Conservation (phyloP, 2,888 invertebrate species). For the Hetaerina titia region DNA sequence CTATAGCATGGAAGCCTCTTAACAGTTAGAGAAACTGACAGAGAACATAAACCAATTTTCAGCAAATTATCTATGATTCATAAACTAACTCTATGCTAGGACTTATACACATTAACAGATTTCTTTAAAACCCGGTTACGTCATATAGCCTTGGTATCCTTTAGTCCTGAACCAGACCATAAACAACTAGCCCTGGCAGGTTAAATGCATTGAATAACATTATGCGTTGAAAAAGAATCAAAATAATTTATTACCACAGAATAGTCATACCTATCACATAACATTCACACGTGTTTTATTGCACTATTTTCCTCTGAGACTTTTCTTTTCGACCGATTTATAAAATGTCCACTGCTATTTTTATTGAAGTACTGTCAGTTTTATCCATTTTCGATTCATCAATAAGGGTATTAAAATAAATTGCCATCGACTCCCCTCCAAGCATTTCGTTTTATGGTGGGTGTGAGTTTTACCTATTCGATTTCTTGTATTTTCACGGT, state of each 20-base stretch:
- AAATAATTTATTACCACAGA: neutral
- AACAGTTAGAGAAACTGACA: too few species aligned
- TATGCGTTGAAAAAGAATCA: neutral
- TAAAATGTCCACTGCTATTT: neutral
- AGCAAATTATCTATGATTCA: too few species aligned
- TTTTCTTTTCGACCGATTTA: neutral
- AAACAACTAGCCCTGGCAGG: too few species aligned
- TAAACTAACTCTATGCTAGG: too few species aligned
- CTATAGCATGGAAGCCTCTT: too few species aligned
- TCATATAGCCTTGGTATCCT: too few species aligned
- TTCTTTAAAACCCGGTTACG: too few species aligned
- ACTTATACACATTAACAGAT: too few species aligned
- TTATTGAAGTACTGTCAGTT: neutral
- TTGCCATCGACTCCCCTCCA: neutral
- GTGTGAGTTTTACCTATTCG: neutral
- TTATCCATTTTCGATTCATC: neutral
- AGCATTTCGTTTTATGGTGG: neutral
- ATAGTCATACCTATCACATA: neutral
- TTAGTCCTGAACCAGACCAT: too few species aligned
- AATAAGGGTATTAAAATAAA: neutral
- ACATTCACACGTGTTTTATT: neutral
- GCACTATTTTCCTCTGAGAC: neutral
- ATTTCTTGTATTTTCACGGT: neutral
- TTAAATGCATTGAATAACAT: too few species aligned
- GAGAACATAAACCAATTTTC: too few species aligned